Percentiles rank a stretch among this genome's conserved stretches.
These are phyloP conservation scores for Pteria penguin DNA, from an alignment of 2,888 invertebrate genomes.

Conservation along the genomic window DNA sequence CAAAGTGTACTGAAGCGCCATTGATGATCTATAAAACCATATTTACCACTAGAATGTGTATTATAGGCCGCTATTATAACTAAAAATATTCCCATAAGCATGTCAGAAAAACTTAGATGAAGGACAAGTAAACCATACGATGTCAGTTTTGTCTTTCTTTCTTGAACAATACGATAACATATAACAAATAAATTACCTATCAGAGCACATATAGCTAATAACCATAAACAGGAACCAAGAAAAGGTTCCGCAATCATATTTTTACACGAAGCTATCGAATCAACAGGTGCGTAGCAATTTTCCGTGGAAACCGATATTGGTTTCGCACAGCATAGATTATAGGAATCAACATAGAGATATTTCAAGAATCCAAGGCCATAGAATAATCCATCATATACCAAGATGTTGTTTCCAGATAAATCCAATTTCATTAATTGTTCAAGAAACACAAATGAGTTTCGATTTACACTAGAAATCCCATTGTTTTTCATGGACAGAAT, in stretches of 20 bases:
- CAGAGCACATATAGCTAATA: slow-evolving; percentile 8
- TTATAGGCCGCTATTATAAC: slow-evolving; percentile 1
- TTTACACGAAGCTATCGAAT: slow-evolving; percentile 15
- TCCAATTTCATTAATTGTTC: not conserved
- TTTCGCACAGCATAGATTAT: slow-evolving; percentile 20
- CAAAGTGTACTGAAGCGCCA: slow-evolving; percentile 19
- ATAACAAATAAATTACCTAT: slow-evolving; percentile 24
- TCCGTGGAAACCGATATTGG: slow-evolving; percentile 4
- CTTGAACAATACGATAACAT: not conserved
- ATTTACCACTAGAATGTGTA: not conserved
- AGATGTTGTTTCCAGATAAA: not conserved
- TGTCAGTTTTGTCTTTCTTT: not conserved
- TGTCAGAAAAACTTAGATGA: slow-evolving; percentile 17
- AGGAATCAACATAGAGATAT: slow-evolving; percentile 13
- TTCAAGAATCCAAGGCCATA: slow-evolving; percentile 13
- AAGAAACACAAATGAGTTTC: too few species aligned
- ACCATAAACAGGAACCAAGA: slow-evolving; percentile 5
- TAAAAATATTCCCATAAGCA: slow-evolving; percentile 19
- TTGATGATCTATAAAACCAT: slow-evolving; percentile 9
- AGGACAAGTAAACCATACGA: slow-evolving; percentile 8
- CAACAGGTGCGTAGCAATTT: slow-evolving; percentile 18
- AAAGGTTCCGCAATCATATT: slow-evolving; percentile 17
- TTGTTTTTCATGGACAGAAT: too few species aligned
- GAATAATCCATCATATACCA: not conserved
- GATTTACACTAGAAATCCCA: too few species aligned